Evolutionary conservation across 1,140 invertebrate genomes (phyloP), one percentile per base, ranked within the genome.

Genomic region (Venustaconcha ellipsiformis): DNA sequence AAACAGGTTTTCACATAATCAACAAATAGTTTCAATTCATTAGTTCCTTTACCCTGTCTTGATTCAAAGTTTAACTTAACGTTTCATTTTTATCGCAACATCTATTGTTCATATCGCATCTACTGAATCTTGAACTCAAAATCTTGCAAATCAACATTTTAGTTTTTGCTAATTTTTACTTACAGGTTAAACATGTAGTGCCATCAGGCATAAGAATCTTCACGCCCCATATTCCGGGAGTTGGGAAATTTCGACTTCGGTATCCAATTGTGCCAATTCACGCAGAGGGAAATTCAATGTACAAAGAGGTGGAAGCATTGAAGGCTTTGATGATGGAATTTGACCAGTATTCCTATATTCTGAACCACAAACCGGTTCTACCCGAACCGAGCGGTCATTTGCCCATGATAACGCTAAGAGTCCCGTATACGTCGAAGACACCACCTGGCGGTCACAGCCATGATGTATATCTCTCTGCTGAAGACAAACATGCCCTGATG

Each of bases 251-350:
- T 11, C 71, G 86, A 56, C 72, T 80, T 6, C 71, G 86, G n/a
- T 87, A 82, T 66, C 86, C 86, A 23, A 79, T 87, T 18, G 70
- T 82, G 71, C 85, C 86, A 1, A 68, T 84, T 12, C 80, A 85
- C 70, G 63, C 73, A 4, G 86, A 86, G 58, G 84, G 86, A 11
- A 78, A 66, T 60, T 67, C 67, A 2, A 67, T 80, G 8, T 86
- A 78, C 74, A 86, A 86, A 64, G 84, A 87, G 64, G 57, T 87
- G 26, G 77, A 84, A 5, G 84, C 86, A 1, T 76, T 86, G 3
- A 82, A 85, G 62, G 84, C 85, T 55, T 68, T 85, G 14, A 66
- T 82, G 18, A 80, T 84, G 80, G 70, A 82, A 57, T 74, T 78
- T 65, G 58, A 73, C 60, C 72, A 67, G 26, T 70, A 81, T 63